Conservation (phyloP, 2,113 vertebrate genomes). For the Calidris pygmaea region DNA sequence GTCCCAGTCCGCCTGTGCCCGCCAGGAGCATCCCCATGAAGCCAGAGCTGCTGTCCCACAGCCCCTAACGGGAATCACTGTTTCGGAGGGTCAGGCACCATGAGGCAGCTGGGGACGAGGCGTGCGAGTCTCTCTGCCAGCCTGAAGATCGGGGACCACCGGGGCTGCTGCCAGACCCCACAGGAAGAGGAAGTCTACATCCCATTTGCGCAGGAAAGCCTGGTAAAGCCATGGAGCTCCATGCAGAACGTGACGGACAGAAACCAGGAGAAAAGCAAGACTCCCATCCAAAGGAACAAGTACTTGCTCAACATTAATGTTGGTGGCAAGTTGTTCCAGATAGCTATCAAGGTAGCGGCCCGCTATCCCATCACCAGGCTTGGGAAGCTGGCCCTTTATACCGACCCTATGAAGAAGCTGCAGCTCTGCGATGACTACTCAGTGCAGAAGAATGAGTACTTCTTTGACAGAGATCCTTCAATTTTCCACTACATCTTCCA, state of each 20-base stretch:
- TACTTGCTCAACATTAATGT: constrained; percentile 83
- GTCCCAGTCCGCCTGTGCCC: rapidly evolving
- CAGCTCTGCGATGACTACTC: constrained; percentile 89
- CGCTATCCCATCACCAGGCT: constrained; percentile 82
- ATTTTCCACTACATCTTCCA: constrained; percentile 89
- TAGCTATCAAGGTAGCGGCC: constrained; percentile 74
- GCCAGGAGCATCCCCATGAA: not conserved
- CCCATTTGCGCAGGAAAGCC: constrained; percentile 82
- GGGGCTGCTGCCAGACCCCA: not conserved
- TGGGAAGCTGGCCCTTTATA: constrained; percentile 79
- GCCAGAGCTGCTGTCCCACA: rapidly evolving
- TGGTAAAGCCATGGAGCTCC: constrained; percentile 85
- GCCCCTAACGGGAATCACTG: rapidly evolving
- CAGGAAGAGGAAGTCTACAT: constrained; percentile 71
- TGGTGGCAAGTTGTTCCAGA: constrained; percentile 83
- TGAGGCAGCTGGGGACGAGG: constrained; percentile 56
- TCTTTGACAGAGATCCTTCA: constrained; percentile 87
- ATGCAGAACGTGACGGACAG: constrained; percentile 74
- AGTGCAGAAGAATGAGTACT: constrained; percentile 84
- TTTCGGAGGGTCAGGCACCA: rapidly evolving
- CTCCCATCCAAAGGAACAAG: constrained; percentile 35
- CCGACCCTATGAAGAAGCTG: constrained; percentile 77
- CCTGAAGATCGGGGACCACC: constrained; percentile 71
- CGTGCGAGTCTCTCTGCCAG: constrained; percentile 79
- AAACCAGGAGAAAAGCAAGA: not conserved